These are phyloP conservation scores for Neocrepidodera transversa DNA, from an alignment of 2,888 invertebrate species.

Conservation along the genomic window DNA sequence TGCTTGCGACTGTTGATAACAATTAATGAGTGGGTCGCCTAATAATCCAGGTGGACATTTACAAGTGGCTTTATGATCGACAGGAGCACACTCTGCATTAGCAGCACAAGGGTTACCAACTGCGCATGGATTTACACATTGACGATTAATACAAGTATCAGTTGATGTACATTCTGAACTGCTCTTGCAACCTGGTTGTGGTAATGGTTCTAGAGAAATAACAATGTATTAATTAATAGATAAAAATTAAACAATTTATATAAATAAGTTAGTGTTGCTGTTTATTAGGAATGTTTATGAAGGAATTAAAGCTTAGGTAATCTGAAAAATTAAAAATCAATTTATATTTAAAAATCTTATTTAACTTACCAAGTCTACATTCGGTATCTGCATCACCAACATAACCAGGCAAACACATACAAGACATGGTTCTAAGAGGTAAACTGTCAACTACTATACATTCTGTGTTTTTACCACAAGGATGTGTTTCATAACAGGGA, in stretches of 20 bases:
- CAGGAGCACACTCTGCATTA: slow-evolving; percentile 79
- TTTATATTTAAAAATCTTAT: neutral
- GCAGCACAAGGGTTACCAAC: slow-evolving; percentile 75
- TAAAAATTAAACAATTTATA: neutral
- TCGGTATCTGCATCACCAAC: slow-evolving; percentile 86
- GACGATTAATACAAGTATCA: slow-evolving; percentile 74
- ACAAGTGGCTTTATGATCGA: slow-evolving; percentile 79
- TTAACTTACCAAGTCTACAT: slow-evolving; percentile 76
- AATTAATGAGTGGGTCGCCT: slow-evolving; percentile 84
- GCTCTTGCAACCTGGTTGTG: slow-evolving; percentile 70
- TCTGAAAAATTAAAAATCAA: slow-evolving; percentile 12
- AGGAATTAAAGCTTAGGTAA: slow-evolving; percentile 5
- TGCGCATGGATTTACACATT: slow-evolving; percentile 80
- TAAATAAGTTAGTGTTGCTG: slow-evolving; percentile 45
- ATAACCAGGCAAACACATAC: slow-evolving; percentile 82
- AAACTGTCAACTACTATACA: slow-evolving; percentile 86
- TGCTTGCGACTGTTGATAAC: slow-evolving; percentile 66
- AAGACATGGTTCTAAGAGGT: slow-evolving; percentile 87
- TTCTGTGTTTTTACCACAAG: slow-evolving; percentile 81
- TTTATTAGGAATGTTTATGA: slow-evolving; percentile 26
- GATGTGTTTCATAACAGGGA: slow-evolving; percentile 78
- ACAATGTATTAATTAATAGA: slow-evolving; percentile 25
- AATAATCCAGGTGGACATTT: slow-evolving; percentile 75
- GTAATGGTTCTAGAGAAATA: slow-evolving; percentile 53
- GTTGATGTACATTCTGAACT: slow-evolving; percentile 76